Percentiles rank a stretch among this genome's conserved stretches.
phyloP scores from a whole-genome alignment of 2,888 invertebrate genomes.

The Tillus elongatus region DNA sequence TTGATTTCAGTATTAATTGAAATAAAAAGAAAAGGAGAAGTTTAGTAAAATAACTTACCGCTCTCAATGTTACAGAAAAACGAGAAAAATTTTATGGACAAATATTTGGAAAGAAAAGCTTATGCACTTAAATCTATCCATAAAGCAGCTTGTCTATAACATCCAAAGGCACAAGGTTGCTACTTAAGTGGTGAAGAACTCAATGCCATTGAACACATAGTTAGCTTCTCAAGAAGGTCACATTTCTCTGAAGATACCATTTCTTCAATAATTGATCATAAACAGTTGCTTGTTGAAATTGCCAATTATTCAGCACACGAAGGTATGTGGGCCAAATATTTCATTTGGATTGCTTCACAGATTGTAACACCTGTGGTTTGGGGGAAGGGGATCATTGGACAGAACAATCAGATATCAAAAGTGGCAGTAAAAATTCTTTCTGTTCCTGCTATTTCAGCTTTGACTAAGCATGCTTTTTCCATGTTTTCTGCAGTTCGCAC shows the following conservation, averaged over 20 bases:
- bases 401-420: slow-evolving; percentile 6
- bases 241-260: too few species aligned
- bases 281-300: too few species aligned
- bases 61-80: slow-evolving; percentile 9
- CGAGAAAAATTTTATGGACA: slow-evolving; percentile 8
- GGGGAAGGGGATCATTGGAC: slow-evolving; percentile 12
- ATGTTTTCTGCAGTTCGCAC: slow-evolving; percentile 9
- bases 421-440: slow-evolving; percentile 12
- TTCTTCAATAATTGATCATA: too few species aligned
- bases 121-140: slow-evolving; percentile 11
- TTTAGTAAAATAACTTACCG: slow-evolving; percentile 9
- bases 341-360: slow-evolving; percentile 8
- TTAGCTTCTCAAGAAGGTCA: too few species aligned
- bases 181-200: too few species aligned
- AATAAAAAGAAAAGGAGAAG: slow-evolving; percentile 26
- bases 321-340: too few species aligned
- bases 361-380: slow-evolving; percentile 8
- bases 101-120: slow-evolving; percentile 7
- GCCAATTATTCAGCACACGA: too few species aligned
- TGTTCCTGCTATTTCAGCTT: slow-evolving; percentile 10
- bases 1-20: slow-evolving; percentile 74
- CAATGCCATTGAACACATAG: too few species aligned
- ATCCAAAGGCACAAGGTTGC: slow-evolving; percentile 11
- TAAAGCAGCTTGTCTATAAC: slow-evolving; percentile 10
- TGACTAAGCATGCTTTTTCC: slow-evolving; percentile 6